phyloP scores from a whole-genome alignment of 1,140 invertebrate species.

The Rhagoletis pomonella region DNA sequence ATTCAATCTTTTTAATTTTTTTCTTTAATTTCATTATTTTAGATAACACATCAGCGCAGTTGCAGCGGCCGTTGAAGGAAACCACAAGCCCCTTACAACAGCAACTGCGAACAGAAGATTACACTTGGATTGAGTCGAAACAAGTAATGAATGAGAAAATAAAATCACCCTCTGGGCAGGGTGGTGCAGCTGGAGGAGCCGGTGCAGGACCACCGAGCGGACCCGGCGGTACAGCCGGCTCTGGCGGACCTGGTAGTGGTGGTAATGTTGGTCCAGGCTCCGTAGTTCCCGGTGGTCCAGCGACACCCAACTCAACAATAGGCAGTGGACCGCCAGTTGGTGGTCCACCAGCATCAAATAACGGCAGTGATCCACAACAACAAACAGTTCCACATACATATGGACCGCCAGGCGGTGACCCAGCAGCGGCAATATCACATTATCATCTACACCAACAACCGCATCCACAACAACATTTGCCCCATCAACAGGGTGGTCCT shows the following conservation, averaged over 20 bases:
- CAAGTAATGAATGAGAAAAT: slow-evolving; percentile 72
- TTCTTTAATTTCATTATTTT: too few species aligned
- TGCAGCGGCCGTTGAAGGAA: too few species aligned
- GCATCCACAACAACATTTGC: slow-evolving; percentile 65
- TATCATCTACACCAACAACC: slow-evolving; percentile 68
- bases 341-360: slow-evolving; percentile 67
- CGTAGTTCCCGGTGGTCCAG: background rate
- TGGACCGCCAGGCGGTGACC: slow-evolving; percentile 65
- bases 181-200: slow-evolving; percentile 61
- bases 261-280: slow-evolving; percentile 37
- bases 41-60: too few species aligned
- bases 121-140: slow-evolving; percentile 52
- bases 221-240: slow-evolving; percentile 51
- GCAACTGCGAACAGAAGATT: slow-evolving; percentile 55
- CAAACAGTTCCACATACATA: slow-evolving; percentile 66
- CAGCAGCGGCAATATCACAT: slow-evolving; percentile 66
- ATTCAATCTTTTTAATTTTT: too few species aligned
- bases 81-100: slow-evolving; percentile 52
- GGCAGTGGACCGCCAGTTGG: slow-evolving; percentile 20
- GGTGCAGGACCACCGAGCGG: slow-evolving; percentile 57
- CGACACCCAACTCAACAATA: slow-evolving; percentile 1
- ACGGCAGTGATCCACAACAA: slow-evolving; percentile 65
- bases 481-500: slow-evolving; percentile 61
- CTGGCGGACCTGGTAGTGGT: background rate
- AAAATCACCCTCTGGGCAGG: slow-evolving; percentile 70